Evolutionary conservation across 2,888 invertebrate genomes (phyloP).

Genomic region (Tipula unca): DNA sequence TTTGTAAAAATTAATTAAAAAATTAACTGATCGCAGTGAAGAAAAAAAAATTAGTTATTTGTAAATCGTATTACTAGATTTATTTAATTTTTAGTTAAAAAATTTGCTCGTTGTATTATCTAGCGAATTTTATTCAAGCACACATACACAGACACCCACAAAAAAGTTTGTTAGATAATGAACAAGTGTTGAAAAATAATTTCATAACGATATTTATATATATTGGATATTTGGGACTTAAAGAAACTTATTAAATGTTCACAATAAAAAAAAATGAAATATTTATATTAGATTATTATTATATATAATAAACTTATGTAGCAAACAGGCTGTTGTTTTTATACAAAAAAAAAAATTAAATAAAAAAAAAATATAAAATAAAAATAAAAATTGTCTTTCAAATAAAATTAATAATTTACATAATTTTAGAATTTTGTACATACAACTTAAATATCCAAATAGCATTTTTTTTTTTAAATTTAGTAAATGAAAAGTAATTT

Average conservation of each 20-base stretch:
- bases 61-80: constrained; percentile 8
- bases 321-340: constrained; percentile 18
- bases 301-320: constrained; percentile 15
- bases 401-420: neutral
- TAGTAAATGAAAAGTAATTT: constrained; percentile 14
- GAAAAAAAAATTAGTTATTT: neutral
- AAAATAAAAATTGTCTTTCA: constrained; percentile 16
- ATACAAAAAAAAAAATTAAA: constrained; percentile 18
- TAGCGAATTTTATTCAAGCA: neutral
- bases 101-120: neutral
- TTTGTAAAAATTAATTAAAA: neutral
- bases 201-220: neutral
- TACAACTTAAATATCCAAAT: neutral
- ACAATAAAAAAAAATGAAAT: neutral
- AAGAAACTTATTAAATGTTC: neutral
- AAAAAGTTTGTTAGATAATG: neutral
- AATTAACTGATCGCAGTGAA: neutral
- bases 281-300: neutral
- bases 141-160: neutral
- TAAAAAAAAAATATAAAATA: neutral
- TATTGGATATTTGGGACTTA: constrained; percentile 8
- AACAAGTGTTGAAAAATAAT: neutral
- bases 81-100: neutral
- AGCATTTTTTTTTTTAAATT: neutral
- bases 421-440: neutral